Base-by-base conservation (phyloP, 1,140 invertebrate species). In the Sitodiplosis mosellana region DNA sequence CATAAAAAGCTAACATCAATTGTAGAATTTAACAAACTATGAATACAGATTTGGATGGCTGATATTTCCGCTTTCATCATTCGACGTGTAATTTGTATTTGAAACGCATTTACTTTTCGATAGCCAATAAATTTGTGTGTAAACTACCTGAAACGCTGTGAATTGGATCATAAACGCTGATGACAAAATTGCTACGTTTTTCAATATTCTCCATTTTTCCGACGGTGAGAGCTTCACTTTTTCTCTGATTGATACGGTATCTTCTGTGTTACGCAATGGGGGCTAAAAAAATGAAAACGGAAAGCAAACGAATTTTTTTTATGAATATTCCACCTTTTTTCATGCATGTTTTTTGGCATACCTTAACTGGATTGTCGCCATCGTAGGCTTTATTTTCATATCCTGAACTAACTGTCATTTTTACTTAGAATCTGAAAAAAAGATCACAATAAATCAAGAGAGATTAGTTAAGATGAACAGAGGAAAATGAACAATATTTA, bases 111-210 rank as follows among this genome's bases (percentile, higher is more conserved):
- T n/a, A n/a, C n/a, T n/a, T n/a, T n/a, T n/a, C n/a, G n/a, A n/a
- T n/a, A n/a, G n/a, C n/a, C n/a, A n/a, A n/a, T n/a, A n/a, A n/a
- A n/a, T n/a, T n/a, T n/a, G n/a, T 2, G 18, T 48, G 21, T 34
- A 22, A 44, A 45, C 56, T 48, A 64, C 62, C 60, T 83, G 78
- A 64, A 91, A 94, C 33, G 89, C 87, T 15, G 87, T 92, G 67
- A 94, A 93, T 56, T 93, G 84, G 48, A 92, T 83, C 76, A 92
- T 86, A 61, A 93, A 93, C 2, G 86, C 83, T 45, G 83, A 66
- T 51, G 86, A 89, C 6, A 93, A 81, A 38, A 86, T 77, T 20
- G 80, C 72, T 33, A 92, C 78, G 67, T 91, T 91, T 65, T 88
- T 90, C 50, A 87, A 65, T 57, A 92, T 91, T 51, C 85, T 70